phyloP scores from a whole-genome alignment of 2,113 vertebrate genomes.

The Orycteropus afer region DNA sequence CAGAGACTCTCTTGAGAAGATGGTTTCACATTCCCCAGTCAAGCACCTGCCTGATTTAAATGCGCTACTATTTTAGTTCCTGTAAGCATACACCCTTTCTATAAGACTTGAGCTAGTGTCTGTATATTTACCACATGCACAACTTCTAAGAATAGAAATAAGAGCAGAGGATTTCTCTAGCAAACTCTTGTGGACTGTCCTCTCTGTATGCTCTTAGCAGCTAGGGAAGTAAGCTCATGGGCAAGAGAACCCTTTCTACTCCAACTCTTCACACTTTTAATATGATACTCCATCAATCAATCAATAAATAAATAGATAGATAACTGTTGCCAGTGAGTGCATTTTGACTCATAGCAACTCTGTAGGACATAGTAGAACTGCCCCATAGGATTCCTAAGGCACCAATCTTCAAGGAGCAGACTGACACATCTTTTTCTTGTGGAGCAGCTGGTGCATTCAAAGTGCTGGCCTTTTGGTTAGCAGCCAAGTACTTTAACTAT shows the following conservation, averaged over 20 bases:
- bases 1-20: slow-evolving; percentile 54
- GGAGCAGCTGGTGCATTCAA: background rate
- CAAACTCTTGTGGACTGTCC: background rate
- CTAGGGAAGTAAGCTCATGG: background rate
- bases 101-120: slow-evolving; percentile 4
- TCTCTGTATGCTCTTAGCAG: background rate
- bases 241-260: background rate
- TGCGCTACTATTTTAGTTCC: slow-evolving; percentile 70
- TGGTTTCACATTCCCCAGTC: slow-evolving; percentile 42
- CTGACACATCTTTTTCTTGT: background rate
- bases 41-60: slow-evolving; percentile 70
- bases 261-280: background rate
- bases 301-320: too few relatives aligned
- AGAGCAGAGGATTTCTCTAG: slow-evolving; percentile 6
- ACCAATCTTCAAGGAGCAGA: background rate
- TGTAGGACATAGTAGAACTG: too few relatives aligned
- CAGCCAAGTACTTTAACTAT: background rate
- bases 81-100: slow-evolving; percentile 56
- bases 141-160: slow-evolving; percentile 54
- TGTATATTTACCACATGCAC: slow-evolving; percentile 44
- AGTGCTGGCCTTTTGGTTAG: background rate
- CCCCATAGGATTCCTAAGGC: too few relatives aligned
- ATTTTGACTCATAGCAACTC: too few relatives aligned
- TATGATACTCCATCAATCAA: too few relatives aligned
- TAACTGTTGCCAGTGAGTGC: too few relatives aligned